Base-by-base conservation (phyloP, 2,113 vertebrate species). In the Verasper variegatus region DNA sequence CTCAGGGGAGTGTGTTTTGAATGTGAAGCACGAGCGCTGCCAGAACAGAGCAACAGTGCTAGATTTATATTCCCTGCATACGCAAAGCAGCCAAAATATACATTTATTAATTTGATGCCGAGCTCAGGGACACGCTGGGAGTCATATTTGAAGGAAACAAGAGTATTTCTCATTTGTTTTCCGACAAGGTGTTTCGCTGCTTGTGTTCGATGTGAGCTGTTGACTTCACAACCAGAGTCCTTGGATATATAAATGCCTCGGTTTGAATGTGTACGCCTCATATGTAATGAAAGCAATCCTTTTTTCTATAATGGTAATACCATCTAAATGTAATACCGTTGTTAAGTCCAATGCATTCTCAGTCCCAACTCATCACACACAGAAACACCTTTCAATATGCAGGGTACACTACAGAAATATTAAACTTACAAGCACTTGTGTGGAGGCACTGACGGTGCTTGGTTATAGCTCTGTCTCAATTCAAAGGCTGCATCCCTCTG, bases 21-120 rank as follows among this genome's bases (percentile, higher is more conserved):
- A 73, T 61, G 11, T 58, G 58, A 88, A 59, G 51, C 63, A 23
- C 1, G 20, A 26, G 21, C 31, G 26, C 35, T 62, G 77, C 55
- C 62, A 72, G 54, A 73, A 24, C 1, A 52, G 20, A 64, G 45
- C 45, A 60, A 51, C 47, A 1, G 24, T 20, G 74, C 35, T 52
- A 21, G 20, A 82, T 74, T 78, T 62, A 14, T 68, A 62, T 70
- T 86, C 68, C 65, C 47, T 24, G 11, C 68, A 66, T 60, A 66
- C 60, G 31, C 1, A 26, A 68, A 74, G 71, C 49, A 84, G 78
- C 73, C 73, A 87, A 81, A 86, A 77, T 40, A 69, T 74, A 57
- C 51, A 85, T 86, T 69, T 83, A 86, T 81, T 67, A 72, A 85
- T 81, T 64, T 35, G 72, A 62, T 47, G 6, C 31, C 4, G 13